These are phyloP conservation scores for Mesembrinibis cayennensis DNA, from an alignment of 2,113 vertebrate species.

Conservation along the genomic window DNA sequence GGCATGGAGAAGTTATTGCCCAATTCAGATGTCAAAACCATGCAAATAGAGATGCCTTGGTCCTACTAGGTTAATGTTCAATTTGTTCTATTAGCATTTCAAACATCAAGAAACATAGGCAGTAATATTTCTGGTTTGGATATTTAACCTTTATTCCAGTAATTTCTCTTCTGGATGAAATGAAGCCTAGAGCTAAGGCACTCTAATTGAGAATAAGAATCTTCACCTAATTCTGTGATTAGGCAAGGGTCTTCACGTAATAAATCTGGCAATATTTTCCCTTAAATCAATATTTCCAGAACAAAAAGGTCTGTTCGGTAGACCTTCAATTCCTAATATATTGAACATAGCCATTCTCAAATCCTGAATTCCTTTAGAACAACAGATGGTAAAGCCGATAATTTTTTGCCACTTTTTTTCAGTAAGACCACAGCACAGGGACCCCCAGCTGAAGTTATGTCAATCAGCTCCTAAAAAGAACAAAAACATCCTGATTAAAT, in stretches of 20 bases:
- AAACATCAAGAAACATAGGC: conserved; percentile 23
- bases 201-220: neutral
- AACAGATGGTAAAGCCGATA: neutral
- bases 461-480: neutral
- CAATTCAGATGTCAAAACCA: conserved; percentile 40
- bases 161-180: conserved; percentile 31
- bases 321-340: neutral
- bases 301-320: neutral
- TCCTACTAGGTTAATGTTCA: conserved; percentile 52
- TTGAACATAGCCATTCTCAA: neutral
- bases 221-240: neutral
- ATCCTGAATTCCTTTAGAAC: neutral
- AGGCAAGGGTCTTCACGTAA: neutral
- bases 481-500: neutral
- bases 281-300: neutral
- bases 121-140: conserved; percentile 48
- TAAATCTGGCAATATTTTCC: neutral
- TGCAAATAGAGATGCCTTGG: conserved; percentile 19
- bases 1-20: conserved; percentile 50
- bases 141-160: conserved; percentile 54
- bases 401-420: neutral
- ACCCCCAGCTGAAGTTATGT: neutral
- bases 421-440: neutral
- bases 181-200: conserved; percentile 2
- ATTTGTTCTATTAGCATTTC: conserved; percentile 48